Conservation (phyloP, 2,797 vertebrate species). For the Microctenopoma lineatum region DNA sequence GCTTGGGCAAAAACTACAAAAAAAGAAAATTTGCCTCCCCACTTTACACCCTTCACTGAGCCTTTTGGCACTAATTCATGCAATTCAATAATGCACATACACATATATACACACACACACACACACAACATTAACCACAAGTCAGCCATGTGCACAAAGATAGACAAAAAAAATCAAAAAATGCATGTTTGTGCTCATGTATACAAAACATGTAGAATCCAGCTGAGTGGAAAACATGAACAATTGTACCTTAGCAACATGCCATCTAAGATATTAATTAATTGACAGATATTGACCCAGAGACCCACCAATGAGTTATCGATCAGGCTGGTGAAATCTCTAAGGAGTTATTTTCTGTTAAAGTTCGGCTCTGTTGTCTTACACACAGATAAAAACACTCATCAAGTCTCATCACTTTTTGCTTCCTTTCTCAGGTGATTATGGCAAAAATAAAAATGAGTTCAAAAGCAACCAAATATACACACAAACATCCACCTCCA, state of each 20-base stretch:
- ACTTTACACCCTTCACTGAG: conserved; percentile 8
- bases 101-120: background rate
- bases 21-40: conserved; percentile 10
- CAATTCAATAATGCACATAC: conserved; percentile 8
- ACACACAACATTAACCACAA: conserved; percentile 1
- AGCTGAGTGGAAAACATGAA: conserved; percentile 2
- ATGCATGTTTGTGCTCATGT: background rate
- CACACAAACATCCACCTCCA: conserved; percentile 27
- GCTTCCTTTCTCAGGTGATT: conserved; percentile 32
- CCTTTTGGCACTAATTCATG: conserved; percentile 11
- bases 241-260: background rate
- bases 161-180: background rate
- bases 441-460: conserved; percentile 24
- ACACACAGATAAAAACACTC: conserved; percentile 41
- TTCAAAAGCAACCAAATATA: conserved; percentile 26
- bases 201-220: background rate
- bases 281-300: conserved; percentile 37
- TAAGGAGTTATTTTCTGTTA: conserved; percentile 18
- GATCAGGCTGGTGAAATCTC: conserved; percentile 26
- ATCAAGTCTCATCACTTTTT: conserved; percentile 36
- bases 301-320: conserved; percentile 25
- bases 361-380: background rate
- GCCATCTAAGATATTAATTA: conserved; percentile 5
- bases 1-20: conserved; percentile 12
- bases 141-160: background rate